phyloP scores from a whole-genome alignment of 2,797 vertebrate species.

The Psittacula derbiana region DNA sequence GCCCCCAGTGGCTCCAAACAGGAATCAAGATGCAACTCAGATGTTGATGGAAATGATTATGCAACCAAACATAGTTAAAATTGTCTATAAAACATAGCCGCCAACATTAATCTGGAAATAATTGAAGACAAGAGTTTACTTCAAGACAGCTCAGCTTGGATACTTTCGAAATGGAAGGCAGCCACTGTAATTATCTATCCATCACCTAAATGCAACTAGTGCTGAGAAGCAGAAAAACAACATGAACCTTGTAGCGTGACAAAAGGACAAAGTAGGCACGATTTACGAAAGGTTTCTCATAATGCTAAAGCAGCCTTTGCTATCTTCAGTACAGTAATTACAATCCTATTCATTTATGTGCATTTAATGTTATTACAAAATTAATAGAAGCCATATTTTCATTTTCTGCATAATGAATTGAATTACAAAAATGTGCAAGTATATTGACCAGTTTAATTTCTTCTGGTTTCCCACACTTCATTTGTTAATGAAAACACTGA shows the following conservation, averaged over 20 bases:
- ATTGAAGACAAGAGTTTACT: neutral
- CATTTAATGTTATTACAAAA: neutral
- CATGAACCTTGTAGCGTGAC: neutral
- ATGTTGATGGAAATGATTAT: neutral
- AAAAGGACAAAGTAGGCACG: neutral
- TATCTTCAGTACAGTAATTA: neutral
- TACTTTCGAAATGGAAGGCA: neutral
- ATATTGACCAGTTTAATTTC: neutral
- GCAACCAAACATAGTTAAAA: neutral
- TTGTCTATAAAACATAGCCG: neutral
- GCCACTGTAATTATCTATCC: neutral
- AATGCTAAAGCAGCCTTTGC: neutral
- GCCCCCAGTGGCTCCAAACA: neutral
- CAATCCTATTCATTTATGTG: neutral
- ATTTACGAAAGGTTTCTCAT: neutral
- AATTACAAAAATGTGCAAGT: neutral
- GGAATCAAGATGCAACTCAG: neutral
- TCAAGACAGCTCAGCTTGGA: neutral
- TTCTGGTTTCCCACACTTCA: neutral
- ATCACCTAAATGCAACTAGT: neutral
- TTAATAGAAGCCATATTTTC: conserved; percentile 8
- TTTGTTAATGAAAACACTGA: neutral
- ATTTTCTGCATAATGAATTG: neutral
- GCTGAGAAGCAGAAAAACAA: neutral
- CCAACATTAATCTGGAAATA: neutral